Percentiles rank a stretch among this genome's conserved stretches.
These are phyloP conservation scores for Peromyscus nudipes DNA, from an alignment of 2,797 vertebrate species.

Conservation along the genomic window DNA sequence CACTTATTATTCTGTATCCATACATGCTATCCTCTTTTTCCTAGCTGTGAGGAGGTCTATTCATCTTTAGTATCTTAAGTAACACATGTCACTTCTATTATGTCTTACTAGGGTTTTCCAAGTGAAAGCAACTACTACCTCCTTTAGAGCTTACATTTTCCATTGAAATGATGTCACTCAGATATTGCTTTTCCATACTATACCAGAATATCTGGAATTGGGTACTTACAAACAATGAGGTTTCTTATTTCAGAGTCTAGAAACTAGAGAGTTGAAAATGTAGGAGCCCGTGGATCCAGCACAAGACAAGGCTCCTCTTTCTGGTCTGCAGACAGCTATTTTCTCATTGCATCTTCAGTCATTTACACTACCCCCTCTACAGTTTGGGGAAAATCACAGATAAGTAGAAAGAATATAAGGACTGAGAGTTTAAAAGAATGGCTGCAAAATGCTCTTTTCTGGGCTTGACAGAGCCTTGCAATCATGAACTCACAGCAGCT, in stretches of 20 bases:
- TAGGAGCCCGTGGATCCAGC: neutral
- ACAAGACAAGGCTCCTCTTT: neutral
- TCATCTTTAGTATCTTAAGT: neutral
- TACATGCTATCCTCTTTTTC: neutral
- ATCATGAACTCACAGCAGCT: neutral
- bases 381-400: neutral
- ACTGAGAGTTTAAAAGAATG: neutral
- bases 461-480: neutral
- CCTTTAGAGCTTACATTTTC: neutral
- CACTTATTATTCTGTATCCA: neutral
- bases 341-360: neutral
- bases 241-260: neutral
- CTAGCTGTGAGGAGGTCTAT: neutral
- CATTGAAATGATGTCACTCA: neutral
- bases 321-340: neutral
- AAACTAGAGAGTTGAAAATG: neutral
- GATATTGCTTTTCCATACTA: neutral
- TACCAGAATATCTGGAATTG: neutral
- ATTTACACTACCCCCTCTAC: neutral
- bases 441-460: neutral
- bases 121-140: neutral
- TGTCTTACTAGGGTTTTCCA: neutral
- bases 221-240: neutral
- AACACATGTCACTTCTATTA: neutral
- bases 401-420: neutral